Base-by-base conservation (phyloP, 2,113 vertebrate species). In the Phoxinus phoxinus region DNA sequence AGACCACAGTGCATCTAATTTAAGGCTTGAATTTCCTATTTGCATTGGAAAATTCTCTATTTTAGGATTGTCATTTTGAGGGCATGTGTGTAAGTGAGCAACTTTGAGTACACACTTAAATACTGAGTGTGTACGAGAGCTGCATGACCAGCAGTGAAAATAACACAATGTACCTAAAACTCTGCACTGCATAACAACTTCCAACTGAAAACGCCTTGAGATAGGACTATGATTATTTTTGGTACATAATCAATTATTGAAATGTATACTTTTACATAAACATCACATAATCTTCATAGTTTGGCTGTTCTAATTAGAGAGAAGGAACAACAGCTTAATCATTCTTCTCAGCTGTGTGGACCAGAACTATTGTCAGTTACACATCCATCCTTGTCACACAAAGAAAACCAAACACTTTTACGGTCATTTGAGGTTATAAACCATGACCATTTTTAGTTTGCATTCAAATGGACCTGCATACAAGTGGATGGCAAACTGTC, bases 31-130 rank as follows among this genome's bases (percentile, higher is more conserved):
- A n/a, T 32, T 21, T 78, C 6, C 12, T 7, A 79, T 59, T 41
- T 59, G 76, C 23, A 59, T 37, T 79, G 76, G 76, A 59, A 59
- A 78, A 41, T 77, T 30, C 27, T 23, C 74, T 77, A 77, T 77
- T 77, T 56, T 77, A 35, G 74, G 32, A 37, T 6, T 37, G 51
- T n/a, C 19, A 56, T 21, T 56, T 21, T 56, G 19, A 21, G 53
- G 53, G 53, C 53, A 21, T 56, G 53, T 53, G 51, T 56, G 53
- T 41, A 41, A 56, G 6, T 56, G 19, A 56, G 53, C 19, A 32
- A 13, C 76, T 78, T 37, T 59, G 30, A 78, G 21, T 23, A 25
- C 3, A 6, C 19, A 23, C 48, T 56, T 37, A 32, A 71, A 71
- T 71, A 71, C 32, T 71, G 32, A 41, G 67, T 23, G 32, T 71